Evolutionary conservation across 2,888 invertebrate species (phyloP).

Genomic region (Drosophila infuscata): DNA sequence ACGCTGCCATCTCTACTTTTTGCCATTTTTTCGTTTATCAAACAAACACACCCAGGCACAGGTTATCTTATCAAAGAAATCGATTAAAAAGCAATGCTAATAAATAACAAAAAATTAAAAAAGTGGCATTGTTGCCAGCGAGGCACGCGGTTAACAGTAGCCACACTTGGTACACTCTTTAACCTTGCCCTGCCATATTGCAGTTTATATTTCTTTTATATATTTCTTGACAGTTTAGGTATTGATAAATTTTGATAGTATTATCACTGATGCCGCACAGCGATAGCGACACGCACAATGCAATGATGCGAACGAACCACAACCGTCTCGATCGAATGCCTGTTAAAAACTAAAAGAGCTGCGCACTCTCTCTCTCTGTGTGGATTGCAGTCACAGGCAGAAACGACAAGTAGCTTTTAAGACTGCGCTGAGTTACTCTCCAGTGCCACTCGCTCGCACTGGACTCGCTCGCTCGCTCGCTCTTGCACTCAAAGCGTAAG

Average conservation of each 20-base stretch:
- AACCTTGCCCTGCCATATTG: constrained; percentile 48
- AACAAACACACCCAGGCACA: constrained; percentile 1
- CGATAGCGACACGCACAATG: constrained; percentile 9
- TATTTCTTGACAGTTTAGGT: constrained; percentile 11
- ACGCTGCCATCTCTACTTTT: neutral
- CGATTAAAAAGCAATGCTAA: constrained; percentile 48
- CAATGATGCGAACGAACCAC: neutral
- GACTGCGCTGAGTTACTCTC: constrained; percentile 14
- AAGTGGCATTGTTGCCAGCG: constrained; percentile 40
- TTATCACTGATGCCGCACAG: constrained; percentile 49
- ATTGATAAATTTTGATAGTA: constrained; percentile 33
- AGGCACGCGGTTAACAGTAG: constrained; percentile 24
- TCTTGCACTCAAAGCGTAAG: constrained; percentile 20
- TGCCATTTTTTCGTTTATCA: constrained; percentile 28
- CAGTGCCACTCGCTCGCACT: neutral
- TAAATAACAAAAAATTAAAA: constrained; percentile 36
- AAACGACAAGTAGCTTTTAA: constrained; percentile 31
- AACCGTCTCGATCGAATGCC: constrained; percentile 41
- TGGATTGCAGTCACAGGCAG: neutral
- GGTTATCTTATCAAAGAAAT: constrained; percentile 64
- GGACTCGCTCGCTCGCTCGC: neutral
- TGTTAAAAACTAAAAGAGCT: constrained; percentile 39
- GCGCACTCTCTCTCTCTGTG: neutral
- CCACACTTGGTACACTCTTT: constrained; percentile 4
- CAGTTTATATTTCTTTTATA: constrained; percentile 7